Base-by-base conservation (phyloP, 2,113 vertebrate genomes). In the Leucoraja erinaceus region DNA sequence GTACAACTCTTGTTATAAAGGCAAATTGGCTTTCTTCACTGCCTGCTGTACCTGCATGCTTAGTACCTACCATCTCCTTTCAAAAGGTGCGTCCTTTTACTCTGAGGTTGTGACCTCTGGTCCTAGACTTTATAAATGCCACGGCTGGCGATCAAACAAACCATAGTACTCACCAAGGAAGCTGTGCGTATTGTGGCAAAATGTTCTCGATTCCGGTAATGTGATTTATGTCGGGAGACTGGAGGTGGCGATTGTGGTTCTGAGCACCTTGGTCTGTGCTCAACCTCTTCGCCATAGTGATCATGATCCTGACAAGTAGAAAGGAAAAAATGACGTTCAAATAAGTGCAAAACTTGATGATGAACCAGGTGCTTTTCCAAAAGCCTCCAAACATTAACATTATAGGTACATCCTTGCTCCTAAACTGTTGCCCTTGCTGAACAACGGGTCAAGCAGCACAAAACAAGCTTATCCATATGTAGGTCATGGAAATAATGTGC, bases 111-210 rank as follows among this genome's bases (percentile, higher is more conserved):
- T 47, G 38, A 0, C 38, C 38, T 47, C 38, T 47, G 38, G 38
- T 47, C 38, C 38, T 47, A 47, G 38, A 47, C 61, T 68, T 63
- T 31, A n/a, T 6, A 74, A 83, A 84, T 0, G 90, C 63, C 75
- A 88, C 0, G 93, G 93, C 25, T 4, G 76, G 54, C 0, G 0
- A 12, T 9, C 0, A 74, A 11, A 0, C 25, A 28, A 0, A 0
- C 18, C 22, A 1, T 31, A 63, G 0, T 47, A 95, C 95, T 93
- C 97, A 99, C 99, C 97, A 99, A 96, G 79, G 99, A 99, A 8
- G 97, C 98, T 93, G 99, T 99, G 94, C 99, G 97, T 95, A 99
- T 99, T 61, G 99, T 99, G 94, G 98, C 98, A 96, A 99, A 99
- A 95, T 99, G 98, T 96, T 99, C 98, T 93, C 98, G 96, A 95